Base-by-base conservation (phyloP, 53 echinoderm and acorn worm genomes). In the Hippasteria phrygiana region DNA sequence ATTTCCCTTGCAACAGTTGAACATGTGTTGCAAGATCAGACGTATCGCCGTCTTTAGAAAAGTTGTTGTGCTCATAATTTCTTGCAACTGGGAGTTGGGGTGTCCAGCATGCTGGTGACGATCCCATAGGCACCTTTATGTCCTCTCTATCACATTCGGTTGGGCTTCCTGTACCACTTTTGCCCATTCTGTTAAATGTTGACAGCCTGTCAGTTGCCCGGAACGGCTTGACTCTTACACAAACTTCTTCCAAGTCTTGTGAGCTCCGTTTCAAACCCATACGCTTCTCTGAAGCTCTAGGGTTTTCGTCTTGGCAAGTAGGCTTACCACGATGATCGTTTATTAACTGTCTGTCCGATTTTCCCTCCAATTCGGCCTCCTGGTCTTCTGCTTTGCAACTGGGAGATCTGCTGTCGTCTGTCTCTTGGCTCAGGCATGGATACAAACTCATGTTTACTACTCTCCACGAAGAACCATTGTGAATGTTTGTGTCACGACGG, bases 181-280 rank as follows among this genome's bases (percentile, higher is more conserved):
- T 14, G 28, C 59, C 27, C 12, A 29, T n/a, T 24, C 24, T 39
- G 38, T 55, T 42, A 5, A 5, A 8, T 26, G 10, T 22, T 1
- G 26, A 24, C 11, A 42, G 6, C 74, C 18, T 42, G n/a, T 17
- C 28, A 22, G 18, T 40, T 18, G 22, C 12, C 29, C 5, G 13
- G 35, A 62, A 65, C 14, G 82, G 82, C 46, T 37, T 27, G 47
- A 65, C 64, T 64, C 82, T 66, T 33, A 46, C 63, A 10, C 82
- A 82, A 9, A 45, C 6, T 13, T 82, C 59, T 26, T 14, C 27
- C 56, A 40, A 26, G 0, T 79, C 41, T 54, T 56, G 79, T 1
- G 16, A 5, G 24, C 79, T 41, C 54, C 79, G 24, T 56, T 40
- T 79, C 27, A 59, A 20, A 20, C 40, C 29, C 27, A 20, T 16